phyloP scores from a whole-genome alignment of 1,140 invertebrate species.

The Magallana ariakensis region DNA sequence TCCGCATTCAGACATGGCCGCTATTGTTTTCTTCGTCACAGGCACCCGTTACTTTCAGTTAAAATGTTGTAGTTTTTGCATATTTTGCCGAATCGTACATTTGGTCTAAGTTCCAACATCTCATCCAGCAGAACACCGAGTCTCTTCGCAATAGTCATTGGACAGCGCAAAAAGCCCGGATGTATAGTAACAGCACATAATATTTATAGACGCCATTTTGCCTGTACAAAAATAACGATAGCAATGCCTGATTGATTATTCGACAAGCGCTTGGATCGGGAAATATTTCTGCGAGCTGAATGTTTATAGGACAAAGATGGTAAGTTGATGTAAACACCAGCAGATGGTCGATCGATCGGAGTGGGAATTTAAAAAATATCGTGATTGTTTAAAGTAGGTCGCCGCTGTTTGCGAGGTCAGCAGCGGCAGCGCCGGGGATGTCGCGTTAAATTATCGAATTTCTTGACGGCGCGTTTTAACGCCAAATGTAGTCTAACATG shows the following conservation, averaged over 20 bases:
- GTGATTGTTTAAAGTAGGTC: slow-evolving; percentile 2
- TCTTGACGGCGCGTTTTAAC: slow-evolving; percentile 4
- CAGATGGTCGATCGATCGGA: not conserved
- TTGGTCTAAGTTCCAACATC: slow-evolving; percentile 15
- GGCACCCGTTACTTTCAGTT: not conserved
- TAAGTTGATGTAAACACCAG: slow-evolving; percentile 35
- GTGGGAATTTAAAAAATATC: not conserved
- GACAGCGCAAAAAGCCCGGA: slow-evolving; percentile 4
- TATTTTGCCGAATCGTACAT: slow-evolving; percentile 10
- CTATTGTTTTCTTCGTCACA: not conserved
- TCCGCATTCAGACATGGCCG: slow-evolving; percentile 1
- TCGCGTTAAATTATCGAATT: not conserved
- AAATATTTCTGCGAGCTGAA: slow-evolving; percentile 29
- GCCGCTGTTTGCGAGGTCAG: slow-evolving; percentile 31
- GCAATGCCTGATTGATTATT: slow-evolving; percentile 29
- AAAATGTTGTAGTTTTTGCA: not conserved
- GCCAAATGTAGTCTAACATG: not conserved
- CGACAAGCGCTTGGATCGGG: not conserved
- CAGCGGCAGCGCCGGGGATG: not conserved
- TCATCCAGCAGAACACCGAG: not conserved
- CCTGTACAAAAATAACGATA: slow-evolving; percentile 25
- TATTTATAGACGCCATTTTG: slow-evolving; percentile 40
- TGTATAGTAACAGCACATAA: slow-evolving; percentile 38
- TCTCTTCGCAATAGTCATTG: slow-evolving; percentile 29
- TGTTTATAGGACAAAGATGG: slow-evolving; percentile 39